Conservation (phyloP, 2,113 vertebrate species). For the Solenodon paradoxus region DNA sequence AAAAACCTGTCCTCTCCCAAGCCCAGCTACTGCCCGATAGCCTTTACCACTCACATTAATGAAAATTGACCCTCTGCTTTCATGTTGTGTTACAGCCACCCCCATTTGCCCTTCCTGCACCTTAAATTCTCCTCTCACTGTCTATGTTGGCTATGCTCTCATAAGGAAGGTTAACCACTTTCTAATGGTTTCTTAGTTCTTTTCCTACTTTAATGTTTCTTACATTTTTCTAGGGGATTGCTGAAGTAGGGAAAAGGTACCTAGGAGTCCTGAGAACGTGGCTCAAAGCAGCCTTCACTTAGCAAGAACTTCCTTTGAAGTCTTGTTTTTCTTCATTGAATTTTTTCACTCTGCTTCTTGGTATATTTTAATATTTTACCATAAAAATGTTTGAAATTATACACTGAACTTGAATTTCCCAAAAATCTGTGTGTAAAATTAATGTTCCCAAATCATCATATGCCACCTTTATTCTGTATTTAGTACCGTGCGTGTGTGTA, state of each 20-base stretch:
- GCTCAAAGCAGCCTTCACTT: background rate
- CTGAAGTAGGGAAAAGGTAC: too few relatives aligned
- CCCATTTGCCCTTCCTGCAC: background rate
- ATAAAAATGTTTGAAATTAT: background rate
- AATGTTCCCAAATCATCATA: background rate
- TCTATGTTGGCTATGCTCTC: background rate
- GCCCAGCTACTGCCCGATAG: too few relatives aligned
- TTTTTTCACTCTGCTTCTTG: background rate
- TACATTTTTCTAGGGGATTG: background rate
- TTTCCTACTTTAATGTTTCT: background rate
- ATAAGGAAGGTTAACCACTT: background rate
- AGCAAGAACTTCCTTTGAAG: background rate
- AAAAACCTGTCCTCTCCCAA: background rate
- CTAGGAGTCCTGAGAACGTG: background rate
- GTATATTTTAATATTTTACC: background rate
- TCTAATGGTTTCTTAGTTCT: background rate
- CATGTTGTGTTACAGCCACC: background rate
- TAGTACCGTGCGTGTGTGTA: background rate
- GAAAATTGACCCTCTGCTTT: background rate
- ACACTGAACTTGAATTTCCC: background rate
- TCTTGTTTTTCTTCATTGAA: background rate
- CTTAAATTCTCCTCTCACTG: background rate
- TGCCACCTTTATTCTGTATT: background rate
- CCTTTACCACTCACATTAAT: background rate
- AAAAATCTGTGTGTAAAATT: background rate